Evolutionary conservation across 1,140 invertebrate genomes (phyloP).

Genomic region (Procambarus clarkii): DNA sequence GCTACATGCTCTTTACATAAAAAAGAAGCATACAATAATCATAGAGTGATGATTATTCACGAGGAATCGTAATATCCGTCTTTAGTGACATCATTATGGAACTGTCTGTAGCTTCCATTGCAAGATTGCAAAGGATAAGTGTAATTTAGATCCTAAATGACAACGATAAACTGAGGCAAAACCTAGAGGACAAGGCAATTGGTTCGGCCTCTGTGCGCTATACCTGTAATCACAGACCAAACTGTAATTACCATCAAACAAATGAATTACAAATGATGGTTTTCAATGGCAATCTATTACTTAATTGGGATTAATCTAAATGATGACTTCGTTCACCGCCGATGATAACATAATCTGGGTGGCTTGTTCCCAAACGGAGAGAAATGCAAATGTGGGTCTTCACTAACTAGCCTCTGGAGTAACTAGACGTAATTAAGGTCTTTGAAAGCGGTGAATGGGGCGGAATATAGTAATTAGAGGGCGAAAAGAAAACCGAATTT

Average conservation of each 20-base stretch:
- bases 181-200: neutral
- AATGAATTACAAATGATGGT: neutral
- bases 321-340: neutral
- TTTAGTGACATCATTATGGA: neutral
- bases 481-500: neutral
- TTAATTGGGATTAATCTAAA: neutral
- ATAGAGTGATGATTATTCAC: neutral
- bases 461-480: slow-evolving; percentile 9
- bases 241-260: neutral
- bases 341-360: neutral
- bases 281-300: neutral
- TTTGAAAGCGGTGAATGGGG: neutral
- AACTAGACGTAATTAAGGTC: neutral
- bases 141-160: neutral
- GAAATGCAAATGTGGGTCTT: neutral
- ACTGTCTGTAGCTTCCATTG: neutral
- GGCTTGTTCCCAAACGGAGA: neutral
- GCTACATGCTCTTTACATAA: neutral
- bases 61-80: neutral
- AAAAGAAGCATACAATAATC: neutral
- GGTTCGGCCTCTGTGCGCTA: neutral
- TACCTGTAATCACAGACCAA: neutral
- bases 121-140: neutral
- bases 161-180: neutral
- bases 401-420: neutral